Evolutionary conservation across 2,888 invertebrate genomes (phyloP).

Genomic region (Pseudanteris insignis): DNA sequence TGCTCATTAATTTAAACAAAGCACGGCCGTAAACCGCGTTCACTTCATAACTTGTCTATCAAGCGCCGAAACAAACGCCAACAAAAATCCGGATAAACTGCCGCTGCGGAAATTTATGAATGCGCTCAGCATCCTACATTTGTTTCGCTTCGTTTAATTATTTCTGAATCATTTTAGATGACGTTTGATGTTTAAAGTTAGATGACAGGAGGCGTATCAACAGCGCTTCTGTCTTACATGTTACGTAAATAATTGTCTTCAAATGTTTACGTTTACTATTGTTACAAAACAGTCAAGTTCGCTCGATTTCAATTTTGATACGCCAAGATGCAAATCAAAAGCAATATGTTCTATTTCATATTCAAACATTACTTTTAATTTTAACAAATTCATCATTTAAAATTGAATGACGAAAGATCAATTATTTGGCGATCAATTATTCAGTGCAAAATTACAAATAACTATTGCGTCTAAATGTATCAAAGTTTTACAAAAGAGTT

Average conservation of each 20-base stretch:
- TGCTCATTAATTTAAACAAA: background rate
- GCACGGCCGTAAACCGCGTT: background rate
- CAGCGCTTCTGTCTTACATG: slow-evolving; percentile 30
- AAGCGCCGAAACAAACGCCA: background rate
- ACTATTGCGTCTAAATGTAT: too few relatives aligned
- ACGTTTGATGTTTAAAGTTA: slow-evolving; percentile 37
- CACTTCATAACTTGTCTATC: slow-evolving; percentile 9
- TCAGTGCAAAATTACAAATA: too few relatives aligned
- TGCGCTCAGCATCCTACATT: slow-evolving; percentile 22
- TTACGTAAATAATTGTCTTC: slow-evolving; percentile 33
- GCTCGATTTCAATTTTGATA: too few relatives aligned
- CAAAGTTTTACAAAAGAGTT: too few relatives aligned
- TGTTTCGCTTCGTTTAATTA: slow-evolving; percentile 38
- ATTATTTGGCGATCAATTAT: too few relatives aligned
- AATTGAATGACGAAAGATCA: too few relatives aligned
- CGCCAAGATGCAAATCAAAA: too few relatives aligned
- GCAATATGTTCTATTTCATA: too few relatives aligned
- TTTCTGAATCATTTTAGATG: slow-evolving; percentile 36
- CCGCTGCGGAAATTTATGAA: slow-evolving; percentile 23
- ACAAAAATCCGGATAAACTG: slow-evolving; percentile 20
- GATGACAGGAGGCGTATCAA: slow-evolving; percentile 27
- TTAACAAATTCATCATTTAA: too few relatives aligned
- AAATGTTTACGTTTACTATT: slow-evolving; percentile 27
- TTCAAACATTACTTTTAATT: too few relatives aligned
- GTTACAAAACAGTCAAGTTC: too few relatives aligned